These are phyloP conservation scores for Amphibalanus amphitrite DNA, from an alignment of 1,140 invertebrate species.

Conservation along the genomic window DNA sequence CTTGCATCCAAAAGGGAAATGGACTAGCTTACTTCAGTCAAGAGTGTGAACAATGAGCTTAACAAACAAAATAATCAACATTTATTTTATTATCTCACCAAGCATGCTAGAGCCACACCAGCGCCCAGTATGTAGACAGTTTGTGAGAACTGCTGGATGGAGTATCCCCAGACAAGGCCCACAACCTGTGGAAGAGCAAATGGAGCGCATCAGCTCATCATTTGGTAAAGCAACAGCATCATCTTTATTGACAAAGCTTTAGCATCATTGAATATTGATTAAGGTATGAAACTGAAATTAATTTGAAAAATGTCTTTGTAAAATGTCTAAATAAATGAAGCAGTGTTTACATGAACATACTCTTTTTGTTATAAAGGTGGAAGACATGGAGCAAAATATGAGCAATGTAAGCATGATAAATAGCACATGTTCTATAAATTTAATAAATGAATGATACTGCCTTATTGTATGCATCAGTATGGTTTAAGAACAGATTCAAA, in stretches of 20 bases:
- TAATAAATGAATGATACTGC: too few species aligned
- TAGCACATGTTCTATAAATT: too few species aligned
- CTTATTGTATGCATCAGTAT: neutral
- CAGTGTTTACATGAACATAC: too few species aligned
- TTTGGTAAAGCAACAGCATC: conserved; percentile 18
- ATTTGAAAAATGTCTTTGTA: neutral
- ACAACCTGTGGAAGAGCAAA: conserved; percentile 38
- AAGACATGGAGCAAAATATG: too few species aligned
- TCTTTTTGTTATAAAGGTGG: neutral
- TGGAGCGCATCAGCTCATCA: neutral
- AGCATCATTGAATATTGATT: neutral
- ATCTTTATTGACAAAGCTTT: neutral
- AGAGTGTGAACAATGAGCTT: too few species aligned
- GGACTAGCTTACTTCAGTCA: too few species aligned
- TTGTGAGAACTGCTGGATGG: conserved; percentile 87
- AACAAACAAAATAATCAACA: too few species aligned
- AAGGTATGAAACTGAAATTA: neutral
- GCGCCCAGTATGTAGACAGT: conserved; percentile 81
- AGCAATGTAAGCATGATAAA: too few species aligned
- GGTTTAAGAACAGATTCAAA: neutral
- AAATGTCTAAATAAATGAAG: too few species aligned
- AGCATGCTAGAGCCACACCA: conserved; percentile 65
- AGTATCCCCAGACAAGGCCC: conserved; percentile 78
- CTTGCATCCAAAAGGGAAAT: too few species aligned
- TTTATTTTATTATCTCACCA: conserved; percentile 52